Base-by-base conservation (phyloP, 2,888 invertebrate species). In the Dasysyrphus tricinctus region DNA sequence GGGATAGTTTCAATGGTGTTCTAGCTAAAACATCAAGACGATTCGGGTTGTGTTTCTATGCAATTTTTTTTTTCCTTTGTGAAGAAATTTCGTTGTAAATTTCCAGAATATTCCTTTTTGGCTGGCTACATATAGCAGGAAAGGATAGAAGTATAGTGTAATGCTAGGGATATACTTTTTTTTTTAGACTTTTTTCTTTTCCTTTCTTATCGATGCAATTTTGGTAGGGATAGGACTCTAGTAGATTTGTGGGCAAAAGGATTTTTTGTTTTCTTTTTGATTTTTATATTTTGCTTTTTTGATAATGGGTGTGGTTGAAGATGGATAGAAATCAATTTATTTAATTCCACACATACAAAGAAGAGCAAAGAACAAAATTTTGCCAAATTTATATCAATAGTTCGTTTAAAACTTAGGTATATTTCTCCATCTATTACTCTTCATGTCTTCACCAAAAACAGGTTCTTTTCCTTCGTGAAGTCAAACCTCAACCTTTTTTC, bases 71-170 rank as follows among this genome's bases (percentile, higher is more conserved):
- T 56, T 61, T 76, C 39, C 42, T 65, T 83, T 76, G 54, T 72
- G 63, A 39, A 32, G 29, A 42, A 57, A 67, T 47, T 51, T 70
- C 44, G 65, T 42, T 61, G 56, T 67, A 76, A 24, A 42, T 79
- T 80, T 80, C 80, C 49, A 81, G 85, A 85, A 85, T 47, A 56
- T 81, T 77, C 85, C 49, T 61, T 39, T 44, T 69, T 19, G 44
- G 32, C 47, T n/a, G 42, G 16, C 24, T 51, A 63, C 37, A 37
- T 54, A 24, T 24, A 24, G 5, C n/a, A n/a, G 63, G 19, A 11
- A 37, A 32, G 19, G 47, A n/a, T 29, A 14, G 29, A 34, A 47
- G 19, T n/a, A n/a, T n/a, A 39, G 37, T 37, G 3, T 32, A 32
- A 12, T 5, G 24, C 49, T 74, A 49, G 34, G 3, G 54, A 56